Evolutionary conservation across 2,888 invertebrate genomes (phyloP), one percentile per base, ranked within the genome.

Genomic region (Boloria selene): DNA sequence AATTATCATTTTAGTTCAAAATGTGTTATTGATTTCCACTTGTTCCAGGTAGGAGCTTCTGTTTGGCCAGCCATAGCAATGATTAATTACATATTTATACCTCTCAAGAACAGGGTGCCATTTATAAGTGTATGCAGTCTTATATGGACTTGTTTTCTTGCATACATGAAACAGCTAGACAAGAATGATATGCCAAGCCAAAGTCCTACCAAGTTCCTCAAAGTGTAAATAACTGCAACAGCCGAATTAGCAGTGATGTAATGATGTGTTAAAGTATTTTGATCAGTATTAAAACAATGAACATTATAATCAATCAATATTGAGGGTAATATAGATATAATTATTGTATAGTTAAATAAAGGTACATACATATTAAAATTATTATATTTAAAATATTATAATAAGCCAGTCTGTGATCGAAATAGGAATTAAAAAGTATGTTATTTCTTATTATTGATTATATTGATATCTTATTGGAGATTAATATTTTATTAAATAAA

Each of bases 11-110:
- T 66, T 42, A 45, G 10, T 45, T 7, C n/a, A 22, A 62, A 17
- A 59, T 17, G 7, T 26, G 52, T 22, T 16, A 44, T 4, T 59
- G 4, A 3, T 22, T 22, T 22, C 1, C 1, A 2, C 50, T 68
- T 42, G 17, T 86, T 87, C 68, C 81, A 96, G 96, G 93, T 95
- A 69, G 96, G 94, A 22, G 92, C 94, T 49, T 94, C 94, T 18
- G 89, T 96, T 42, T 96, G 96, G 96, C 96, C 96, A 17, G 79
- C 94, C 54, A 86, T 96, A 58, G 96, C 96, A 75, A 95, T 96
- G 65, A 86, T 96, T 14, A 96, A 96, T 80, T 96, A 96, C 77
- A 93, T 94, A 49, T 80, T 95, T 16, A 93, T 96, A 70, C 94
- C 95, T 55, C 95, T 96, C 75, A 93, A 93, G 73, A 96, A 96